Base-by-base conservation (phyloP, 2,888 invertebrate genomes). In the Pristionchus arcanus region DNA sequence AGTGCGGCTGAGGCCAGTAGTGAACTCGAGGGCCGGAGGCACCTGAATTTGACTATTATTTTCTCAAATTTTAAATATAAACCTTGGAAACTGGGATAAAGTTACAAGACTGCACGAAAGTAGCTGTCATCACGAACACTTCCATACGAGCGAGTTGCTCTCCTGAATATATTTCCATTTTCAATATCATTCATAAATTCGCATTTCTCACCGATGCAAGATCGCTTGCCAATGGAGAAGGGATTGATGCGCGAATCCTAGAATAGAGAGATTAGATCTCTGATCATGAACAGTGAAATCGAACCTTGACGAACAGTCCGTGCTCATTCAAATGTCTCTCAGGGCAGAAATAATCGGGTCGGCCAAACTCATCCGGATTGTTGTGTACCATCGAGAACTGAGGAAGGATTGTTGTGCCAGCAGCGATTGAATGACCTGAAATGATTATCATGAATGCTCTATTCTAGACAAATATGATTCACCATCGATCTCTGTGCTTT, bases 311-410 rank as follows among this genome's bases (percentile, higher is more conserved):
- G 55, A 83, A 53, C 9, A 53, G 21, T 74, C 85, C 85, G 0
- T 59, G 21, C 34, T 59, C 85, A 85, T 85, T 63, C 7, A 85
- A 3, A 53, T 85, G 85, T 63, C 85, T 85, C 63, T 85, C 85
- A 15, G 85, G 85, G 63, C 85, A 85, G 85, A 85, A 85, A n/a
- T 53, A 85, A 7, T 59, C 63, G 2, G 85, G 85, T 37, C 85
- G 31, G 7, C 31, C 16, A 28, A 63, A 85, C 37, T 85, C 85
- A 0, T 85, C 31, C 25, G 85, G 85, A 34, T 85, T 55, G 16
- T 21, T 37, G n/a, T 85, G 85, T 0, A 85, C 85, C 85, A 85
- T 63, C 25, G 59, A 63, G 63, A 34, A 63, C n/a, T 85, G 85
- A 21, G 85, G 85, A 25, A 85, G 85, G 19, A 85, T 37, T 7